These are phyloP conservation scores for Lithophane semibrunnea DNA, from an alignment of 2,888 invertebrate genomes.

Conservation along the genomic window DNA sequence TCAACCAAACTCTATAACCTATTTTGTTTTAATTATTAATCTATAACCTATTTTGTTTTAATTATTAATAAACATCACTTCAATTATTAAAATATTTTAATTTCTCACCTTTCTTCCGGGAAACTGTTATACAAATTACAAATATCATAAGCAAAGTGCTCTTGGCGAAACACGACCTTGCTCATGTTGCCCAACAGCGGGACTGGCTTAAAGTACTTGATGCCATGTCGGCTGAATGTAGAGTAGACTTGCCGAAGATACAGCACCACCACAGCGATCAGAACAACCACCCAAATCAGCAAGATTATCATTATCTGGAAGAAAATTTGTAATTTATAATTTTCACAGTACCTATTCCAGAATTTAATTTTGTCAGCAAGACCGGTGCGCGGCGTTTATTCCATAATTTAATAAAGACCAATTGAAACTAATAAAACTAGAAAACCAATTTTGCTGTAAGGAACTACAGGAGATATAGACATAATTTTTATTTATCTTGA, in stretches of 20 bases:
- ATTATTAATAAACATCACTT: neutral
- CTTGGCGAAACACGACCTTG: constrained; percentile 44
- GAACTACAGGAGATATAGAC: too few relatives aligned
- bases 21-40: neutral
- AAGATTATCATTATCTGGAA: constrained; percentile 68
- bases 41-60: too few relatives aligned
- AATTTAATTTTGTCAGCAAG: neutral
- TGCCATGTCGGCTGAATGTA: constrained; percentile 69
- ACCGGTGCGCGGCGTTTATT: too few relatives aligned
- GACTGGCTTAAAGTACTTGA: constrained; percentile 67
- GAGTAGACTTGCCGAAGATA: constrained; percentile 68
- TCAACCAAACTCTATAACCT: neutral
- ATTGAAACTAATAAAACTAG: neutral
- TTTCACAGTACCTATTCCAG: neutral
- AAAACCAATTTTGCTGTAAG: neutral
- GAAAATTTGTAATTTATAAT: neutral
- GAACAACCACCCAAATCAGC: constrained; percentile 67
- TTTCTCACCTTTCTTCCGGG: constrained; percentile 71
- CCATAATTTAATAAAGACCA: neutral
- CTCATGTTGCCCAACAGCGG: constrained; percentile 74
- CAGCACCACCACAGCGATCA: constrained; percentile 63
- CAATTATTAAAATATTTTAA: neutral
- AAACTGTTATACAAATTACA: constrained; percentile 68
- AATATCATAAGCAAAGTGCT: constrained; percentile 65
- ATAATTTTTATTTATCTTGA: neutral